Conservation (phyloP, 2,888 invertebrate genomes). For the Nemurella pictetii region DNA sequence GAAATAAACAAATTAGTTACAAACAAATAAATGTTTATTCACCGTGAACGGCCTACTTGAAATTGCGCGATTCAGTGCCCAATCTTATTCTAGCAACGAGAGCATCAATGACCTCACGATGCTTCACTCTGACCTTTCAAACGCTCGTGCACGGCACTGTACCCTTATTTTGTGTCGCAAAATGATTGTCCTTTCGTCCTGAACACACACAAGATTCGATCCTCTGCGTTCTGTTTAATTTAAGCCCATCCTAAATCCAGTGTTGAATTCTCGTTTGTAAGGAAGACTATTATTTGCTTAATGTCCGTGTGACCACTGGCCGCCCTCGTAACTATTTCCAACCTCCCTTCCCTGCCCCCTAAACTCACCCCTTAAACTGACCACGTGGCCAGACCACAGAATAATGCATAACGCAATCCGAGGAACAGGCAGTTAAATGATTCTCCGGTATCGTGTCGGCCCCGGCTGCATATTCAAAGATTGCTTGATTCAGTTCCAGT, state of each 20-base stretch:
- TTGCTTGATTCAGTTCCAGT: not conserved
- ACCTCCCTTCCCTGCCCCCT: not conserved
- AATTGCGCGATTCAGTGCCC: too few species aligned
- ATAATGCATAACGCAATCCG: slow-evolving; percentile 21
- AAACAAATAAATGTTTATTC: too few species aligned
- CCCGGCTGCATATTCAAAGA: slow-evolving; percentile 20
- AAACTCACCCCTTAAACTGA: not conserved
- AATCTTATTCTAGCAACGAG: too few species aligned
- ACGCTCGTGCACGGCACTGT: not conserved
- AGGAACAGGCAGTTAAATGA: not conserved
- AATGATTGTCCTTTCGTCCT: not conserved
- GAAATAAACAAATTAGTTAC: too few species aligned
- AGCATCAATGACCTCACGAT: too few species aligned
- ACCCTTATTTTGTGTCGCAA: not conserved
- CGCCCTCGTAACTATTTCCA: slow-evolving; percentile 5
- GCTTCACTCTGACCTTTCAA: too few species aligned
- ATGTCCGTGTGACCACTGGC: slow-evolving; percentile 8
- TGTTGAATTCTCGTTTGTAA: not conserved
- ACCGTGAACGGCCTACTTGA: too few species aligned
- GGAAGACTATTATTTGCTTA: slow-evolving; percentile 9
- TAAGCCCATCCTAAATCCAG: not conserved
- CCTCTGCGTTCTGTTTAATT: not conserved
- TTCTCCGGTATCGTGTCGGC: not conserved
- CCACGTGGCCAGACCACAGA: not conserved
- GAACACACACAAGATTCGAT: not conserved